Percentiles rank a stretch among this genome's conserved stretches.
Conservation (phyloP, 2,113 vertebrate species). For the Kryptolebias marmoratus region DNA sequence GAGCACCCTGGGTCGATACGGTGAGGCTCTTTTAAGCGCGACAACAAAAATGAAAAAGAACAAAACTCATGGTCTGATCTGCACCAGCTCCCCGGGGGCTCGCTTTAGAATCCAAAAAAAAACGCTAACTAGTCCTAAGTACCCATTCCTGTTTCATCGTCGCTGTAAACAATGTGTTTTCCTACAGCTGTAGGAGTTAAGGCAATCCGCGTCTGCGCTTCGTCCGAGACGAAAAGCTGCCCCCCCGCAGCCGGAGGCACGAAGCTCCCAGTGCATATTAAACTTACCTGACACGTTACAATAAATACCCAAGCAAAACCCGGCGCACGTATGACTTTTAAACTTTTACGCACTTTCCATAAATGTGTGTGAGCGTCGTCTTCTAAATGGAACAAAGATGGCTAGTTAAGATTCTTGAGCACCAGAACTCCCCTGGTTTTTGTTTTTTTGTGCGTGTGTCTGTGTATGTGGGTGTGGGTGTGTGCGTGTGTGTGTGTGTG, state of each 20-base stretch:
- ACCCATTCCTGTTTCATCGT: conserved; percentile 33
- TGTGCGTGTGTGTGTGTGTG: not conserved
- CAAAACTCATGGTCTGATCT: conserved; percentile 78
- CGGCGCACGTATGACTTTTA: conserved; percentile 42
- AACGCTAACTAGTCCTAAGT: conserved; percentile 19
- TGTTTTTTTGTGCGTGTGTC: conserved; percentile 7
- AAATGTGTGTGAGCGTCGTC: conserved; percentile 45
- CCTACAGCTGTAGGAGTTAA: conserved; percentile 72
- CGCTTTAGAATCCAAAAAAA: conserved; percentile 61
- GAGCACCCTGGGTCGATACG: conserved; percentile 62
- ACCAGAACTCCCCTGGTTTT: conserved; percentile 57
- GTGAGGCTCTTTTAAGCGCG: conserved; percentile 59
- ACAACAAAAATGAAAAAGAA: conserved; percentile 1
- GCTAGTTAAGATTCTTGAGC: conserved; percentile 69
- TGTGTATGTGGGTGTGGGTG: conserved; percentile 7
- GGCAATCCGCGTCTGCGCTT: conserved; percentile 75
- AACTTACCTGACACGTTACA: conserved; percentile 60
- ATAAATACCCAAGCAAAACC: conserved; percentile 51
- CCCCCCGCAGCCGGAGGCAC: conserved; percentile 64
- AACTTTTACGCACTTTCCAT: conserved; percentile 48
- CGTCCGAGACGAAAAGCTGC: conserved; percentile 55
- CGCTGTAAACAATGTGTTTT: conserved; percentile 75
- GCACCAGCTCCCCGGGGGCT: conserved; percentile 78
- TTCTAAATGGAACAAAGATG: conserved; percentile 59
- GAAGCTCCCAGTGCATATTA: conserved; percentile 72